A percentile compares a stretch with the other conserved stretches of the same genome.
phyloP scores from a whole-genome alignment of 1,140 invertebrate genomes.

The Philopotamus ludificatus region DNA sequence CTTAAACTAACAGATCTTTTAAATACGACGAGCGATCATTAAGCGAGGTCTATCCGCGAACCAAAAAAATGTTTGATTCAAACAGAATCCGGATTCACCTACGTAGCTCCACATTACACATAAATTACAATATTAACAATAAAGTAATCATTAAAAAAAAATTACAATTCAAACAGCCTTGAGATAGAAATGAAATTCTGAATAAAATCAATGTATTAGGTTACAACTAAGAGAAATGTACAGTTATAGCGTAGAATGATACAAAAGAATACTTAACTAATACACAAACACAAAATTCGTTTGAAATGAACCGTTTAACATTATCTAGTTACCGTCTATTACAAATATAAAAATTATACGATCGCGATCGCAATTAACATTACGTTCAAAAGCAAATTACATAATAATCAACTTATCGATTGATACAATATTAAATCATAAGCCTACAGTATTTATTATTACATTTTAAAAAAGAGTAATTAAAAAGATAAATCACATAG shows the following conservation, averaged over 20 bases:
- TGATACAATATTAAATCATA: too few species aligned
- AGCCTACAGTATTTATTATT: too few species aligned
- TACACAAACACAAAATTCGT: too few species aligned
- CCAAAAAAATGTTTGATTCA: background rate
- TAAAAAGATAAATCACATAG: conserved; percentile 17
- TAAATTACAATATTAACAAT: conserved; percentile 16
- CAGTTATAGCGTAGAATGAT: background rate
- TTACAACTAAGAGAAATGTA: background rate
- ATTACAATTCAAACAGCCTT: background rate
- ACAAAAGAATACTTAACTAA: background rate
- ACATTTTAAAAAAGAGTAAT: background rate
- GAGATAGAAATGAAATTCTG: background rate
- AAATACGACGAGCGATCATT: conserved; percentile 19
- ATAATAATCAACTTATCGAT: background rate
- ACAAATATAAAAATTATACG: background rate
- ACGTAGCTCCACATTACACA: conserved; percentile 17
- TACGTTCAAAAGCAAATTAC: too few species aligned
- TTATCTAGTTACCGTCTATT: too few species aligned
- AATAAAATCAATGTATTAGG: background rate
- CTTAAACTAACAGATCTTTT: conserved; percentile 40
- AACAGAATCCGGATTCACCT: background rate
- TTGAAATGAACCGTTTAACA: too few species aligned
- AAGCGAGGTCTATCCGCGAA: too few species aligned
- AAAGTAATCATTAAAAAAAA: background rate
- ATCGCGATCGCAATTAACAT: too few species aligned